These are phyloP conservation scores for Aurelia sp. DNA, from an alignment of 30 jellyfish, hydroid and myxozoan species.

Conservation along the genomic window DNA sequence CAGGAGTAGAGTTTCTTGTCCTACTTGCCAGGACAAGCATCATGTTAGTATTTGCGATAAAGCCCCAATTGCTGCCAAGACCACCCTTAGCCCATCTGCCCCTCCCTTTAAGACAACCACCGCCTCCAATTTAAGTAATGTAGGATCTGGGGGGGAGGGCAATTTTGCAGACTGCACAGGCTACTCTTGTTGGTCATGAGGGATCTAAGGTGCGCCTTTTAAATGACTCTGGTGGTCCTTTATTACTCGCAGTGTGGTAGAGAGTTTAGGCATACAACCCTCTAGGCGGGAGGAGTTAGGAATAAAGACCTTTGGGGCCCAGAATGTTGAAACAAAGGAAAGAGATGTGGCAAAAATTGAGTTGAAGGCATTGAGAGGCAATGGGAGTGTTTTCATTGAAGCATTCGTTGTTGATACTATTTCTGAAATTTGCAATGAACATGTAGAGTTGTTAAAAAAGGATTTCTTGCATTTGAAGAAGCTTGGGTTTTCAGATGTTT, in stretches of 20 bases:
- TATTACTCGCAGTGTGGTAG: conserved; percentile 17
- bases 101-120: not conserved
- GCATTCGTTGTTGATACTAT: conserved; percentile 30
- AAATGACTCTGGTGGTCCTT: conserved; percentile 39
- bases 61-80: not conserved
- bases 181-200: not conserved
- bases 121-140: not conserved
- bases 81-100: too few species aligned
- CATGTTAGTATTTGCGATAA: conserved; percentile 6
- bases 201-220: not conserved
- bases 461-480: conserved; percentile 23
- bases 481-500: conserved; percentile 67
- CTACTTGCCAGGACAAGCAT: conserved; percentile 1
- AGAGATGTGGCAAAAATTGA: conserved; percentile 11
- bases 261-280: conserved; percentile 14
- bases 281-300: not conserved
- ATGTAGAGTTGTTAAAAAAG: conserved; percentile 7
- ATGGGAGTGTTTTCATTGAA: not conserved
- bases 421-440: conserved; percentile 11
- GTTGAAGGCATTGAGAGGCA: not conserved
- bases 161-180: conserved; percentile 32
- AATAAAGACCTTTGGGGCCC: conserved; percentile 25
- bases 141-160: conserved; percentile 20
- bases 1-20: not conserved
- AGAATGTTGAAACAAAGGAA: not conserved